Base-by-base conservation (phyloP, 1,140 invertebrate species). In the Drosophila tsacasi region DNA sequence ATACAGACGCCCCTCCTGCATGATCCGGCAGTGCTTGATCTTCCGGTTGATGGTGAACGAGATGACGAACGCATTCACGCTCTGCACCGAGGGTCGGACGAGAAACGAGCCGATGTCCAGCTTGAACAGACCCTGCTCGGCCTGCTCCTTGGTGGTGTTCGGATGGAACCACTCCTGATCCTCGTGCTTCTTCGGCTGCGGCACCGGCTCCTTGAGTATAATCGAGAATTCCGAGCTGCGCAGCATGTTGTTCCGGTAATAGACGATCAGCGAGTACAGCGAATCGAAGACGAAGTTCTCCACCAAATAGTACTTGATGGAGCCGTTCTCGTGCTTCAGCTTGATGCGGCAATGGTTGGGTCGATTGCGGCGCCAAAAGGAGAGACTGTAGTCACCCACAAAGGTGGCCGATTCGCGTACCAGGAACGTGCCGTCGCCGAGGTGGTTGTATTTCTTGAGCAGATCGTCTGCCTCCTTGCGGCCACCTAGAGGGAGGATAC, bases 351-450 rank as follows among this genome's bases (percentile, higher is more conserved):
- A 99, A 93, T 99, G 98, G 93, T 98, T 98, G 0, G 97, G 97
- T 91, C 96, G 96, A 21, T 96, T 96, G 89, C 97, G 95, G 13
- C 97, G 94, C 97, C 97, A 99, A 93, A 99, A 99, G 0, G 98
- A 99, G 4, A 99, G 93, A 63, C 98, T 98, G 92, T 98, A 99
- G 93, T 99, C 98, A 0, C 98, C 98, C 21, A 99, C 97, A 94
- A 99, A 99, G 0, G 98, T 99, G 32, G 98, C 98, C 93, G 98
- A 98, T 77, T 98, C 97, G 66, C 98, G 94, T 0, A 99, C 98
- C 17, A 99, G 94, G 93, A 99, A 99, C 5, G 98, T 98, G 1
- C 98, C 98, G 93, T 99, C 98, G 2, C 98, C 98, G 17, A 99
- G 94, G 93, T 97, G 94, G 1, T 97, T 95, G 93, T 98, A 97